Conservation (phyloP, 2,113 vertebrate species). For the Ginglymostoma cirratum region DNA sequence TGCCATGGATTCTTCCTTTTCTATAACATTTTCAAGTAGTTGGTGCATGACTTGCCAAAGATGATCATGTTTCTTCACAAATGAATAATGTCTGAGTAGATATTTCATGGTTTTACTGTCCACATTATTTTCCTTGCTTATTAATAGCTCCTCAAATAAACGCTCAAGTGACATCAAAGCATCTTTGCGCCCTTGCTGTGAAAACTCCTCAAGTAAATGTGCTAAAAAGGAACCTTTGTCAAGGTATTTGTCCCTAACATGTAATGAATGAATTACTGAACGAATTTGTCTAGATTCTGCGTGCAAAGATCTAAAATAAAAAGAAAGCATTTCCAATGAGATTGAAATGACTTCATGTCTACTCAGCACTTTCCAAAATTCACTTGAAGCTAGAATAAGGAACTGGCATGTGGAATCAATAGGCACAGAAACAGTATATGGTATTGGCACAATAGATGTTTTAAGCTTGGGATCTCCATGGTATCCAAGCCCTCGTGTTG, state of each 20-base stretch:
- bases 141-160: constrained; percentile 13
- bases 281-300: not conserved
- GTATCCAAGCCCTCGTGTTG: constrained; percentile 51
- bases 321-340: constrained; percentile 42
- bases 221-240: not conserved
- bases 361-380: constrained; percentile 57
- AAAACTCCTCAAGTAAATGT: not conserved
- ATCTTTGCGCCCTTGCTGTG: not conserved
- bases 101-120: not conserved
- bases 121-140: not conserved
- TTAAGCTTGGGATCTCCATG: constrained; percentile 51
- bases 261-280: not conserved
- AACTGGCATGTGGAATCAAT: constrained; percentile 50
- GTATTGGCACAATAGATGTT: constrained; percentile 50
- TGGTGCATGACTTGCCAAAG: not conserved
- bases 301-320: constrained; percentile 31
- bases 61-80: not conserved
- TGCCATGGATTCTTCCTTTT: not conserved
- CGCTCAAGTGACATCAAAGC: not conserved
- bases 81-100: not conserved
- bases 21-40: not conserved
- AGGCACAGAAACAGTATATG: constrained; percentile 48
- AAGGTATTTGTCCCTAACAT: too few species aligned
- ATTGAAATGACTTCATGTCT: constrained; percentile 49
- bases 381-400: constrained; percentile 54